Evolutionary conservation across 2,113 vertebrate species (phyloP).

Genomic region (Promerops cafer): DNA sequence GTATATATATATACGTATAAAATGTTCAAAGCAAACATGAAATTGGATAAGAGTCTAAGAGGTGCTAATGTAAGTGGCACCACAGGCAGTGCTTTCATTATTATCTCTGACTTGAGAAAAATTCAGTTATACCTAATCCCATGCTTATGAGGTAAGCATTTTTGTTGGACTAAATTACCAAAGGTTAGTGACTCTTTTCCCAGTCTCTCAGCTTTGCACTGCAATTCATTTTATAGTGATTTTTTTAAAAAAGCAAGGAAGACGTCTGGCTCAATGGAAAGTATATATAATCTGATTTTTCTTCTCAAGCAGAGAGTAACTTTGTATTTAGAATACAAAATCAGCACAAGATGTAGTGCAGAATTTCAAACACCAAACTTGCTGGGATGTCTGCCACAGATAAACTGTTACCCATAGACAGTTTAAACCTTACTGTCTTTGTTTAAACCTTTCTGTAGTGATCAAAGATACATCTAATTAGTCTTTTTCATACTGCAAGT

Average conservation of each 20-base stretch:
- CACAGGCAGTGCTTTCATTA: not conserved
- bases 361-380: slow-evolving; percentile 57
- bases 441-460: slow-evolving; percentile 16
- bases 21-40: not conserved
- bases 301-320: slow-evolving; percentile 53
- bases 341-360: slow-evolving; percentile 37
- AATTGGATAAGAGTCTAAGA: not conserved
- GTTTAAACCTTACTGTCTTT: not conserved
- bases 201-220: not conserved
- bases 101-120: not conserved
- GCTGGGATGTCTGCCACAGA: not conserved
- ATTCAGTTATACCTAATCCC: not conserved
- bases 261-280: not conserved
- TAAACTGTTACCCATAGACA: not conserved
- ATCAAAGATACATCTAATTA: slow-evolving; percentile 22
- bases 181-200: not conserved
- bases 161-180: not conserved
- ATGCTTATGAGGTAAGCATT: not conserved
- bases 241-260: not conserved
- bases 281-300: slow-evolving; percentile 38
- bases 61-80: not conserved
- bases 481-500: not conserved
- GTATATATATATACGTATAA: too few relatives aligned
- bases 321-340: slow-evolving; percentile 56
- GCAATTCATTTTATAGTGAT: not conserved